Base-by-base conservation (phyloP, 2,797 vertebrate species). In the Oreonectes daqikongensis region DNA sequence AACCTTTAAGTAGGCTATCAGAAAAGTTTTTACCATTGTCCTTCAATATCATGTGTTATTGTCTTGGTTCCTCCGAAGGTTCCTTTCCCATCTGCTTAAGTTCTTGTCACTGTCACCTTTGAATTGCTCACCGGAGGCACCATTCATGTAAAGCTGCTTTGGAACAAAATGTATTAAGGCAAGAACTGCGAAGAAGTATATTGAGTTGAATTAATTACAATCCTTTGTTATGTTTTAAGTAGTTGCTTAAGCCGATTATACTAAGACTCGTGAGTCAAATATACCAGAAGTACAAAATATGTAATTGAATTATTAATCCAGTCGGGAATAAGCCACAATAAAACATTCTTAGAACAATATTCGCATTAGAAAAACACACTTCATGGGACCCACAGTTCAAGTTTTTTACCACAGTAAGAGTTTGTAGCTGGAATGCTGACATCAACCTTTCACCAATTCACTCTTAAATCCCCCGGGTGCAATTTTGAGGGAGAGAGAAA, bases 241-340 rank as follows among this genome's bases (percentile, higher is more conserved):
- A 61, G 35, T n/a, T 22, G 10, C 32, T 42, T 35, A 26, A 75
- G 22, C 14, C 70, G 44, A 78, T 80, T 74, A 74, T 55, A 60
- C 59, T 28, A 52, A 74, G 22, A 52, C 11, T 24, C 38, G 24
- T 12, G 28, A 30, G 8, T 57, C 38, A 72, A 8, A 18, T 17
- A 38, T 24, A 48, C 55, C 26, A 48, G 35, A 72, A 42, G 20
- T 40, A 76, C 35, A 35, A 44, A 69, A 30, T 22, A 69, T 69
- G 66, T 18, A 30, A 72, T 44, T 65, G 57, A 76, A 79, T 79
- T 63, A 73, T 64, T 73, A 66, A 77, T 63, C 57, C 6, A 44
- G 14, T 14, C 53, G 15, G 38, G 38, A 82, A 61, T 55, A 57
- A 24, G 59, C 20, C 40, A 69, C n/a, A 26, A 66, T 40, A 22